Conservation (phyloP, 2,113 vertebrate species). For the Sturnira hondurensis region DNA sequence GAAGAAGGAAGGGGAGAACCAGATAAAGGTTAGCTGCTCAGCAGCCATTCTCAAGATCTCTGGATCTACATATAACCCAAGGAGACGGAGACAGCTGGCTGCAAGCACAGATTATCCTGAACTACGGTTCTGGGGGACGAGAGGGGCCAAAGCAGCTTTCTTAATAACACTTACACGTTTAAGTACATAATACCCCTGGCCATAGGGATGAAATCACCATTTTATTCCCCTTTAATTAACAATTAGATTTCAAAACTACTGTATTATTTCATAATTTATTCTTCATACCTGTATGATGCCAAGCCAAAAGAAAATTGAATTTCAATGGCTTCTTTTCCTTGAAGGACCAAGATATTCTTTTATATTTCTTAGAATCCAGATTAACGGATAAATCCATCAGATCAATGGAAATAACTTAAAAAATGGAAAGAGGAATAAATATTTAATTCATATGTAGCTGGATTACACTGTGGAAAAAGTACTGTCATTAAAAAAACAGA, state of each 20-base stretch:
- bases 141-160: not conserved
- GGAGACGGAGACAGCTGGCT: not conserved
- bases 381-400: conserved; percentile 83
- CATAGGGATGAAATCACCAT: not conserved
- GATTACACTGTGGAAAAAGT: not conserved
- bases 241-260: not conserved
- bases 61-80: not conserved
- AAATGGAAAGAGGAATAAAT: conserved; percentile 43
- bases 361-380: conserved; percentile 84
- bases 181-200: not conserved
- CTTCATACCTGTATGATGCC: conserved; percentile 82
- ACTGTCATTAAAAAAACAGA: not conserved
- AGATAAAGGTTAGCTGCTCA: not conserved
- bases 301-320: conserved; percentile 88
- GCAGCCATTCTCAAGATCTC: not conserved
- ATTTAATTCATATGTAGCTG: not conserved
- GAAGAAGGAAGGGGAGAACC: not conserved
- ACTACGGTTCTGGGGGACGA: fast-evolving
- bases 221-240: not conserved
- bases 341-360: conserved; percentile 86
- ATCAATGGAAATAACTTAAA: conserved; percentile 86
- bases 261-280: not conserved
- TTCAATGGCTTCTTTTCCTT: conserved; percentile 87
- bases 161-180: not conserved
- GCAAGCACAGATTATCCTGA: not conserved